Percentiles rank a stretch among this genome's conserved stretches.
Conservation (phyloP, 2,888 invertebrate species). For the Microchrysa polita region DNA sequence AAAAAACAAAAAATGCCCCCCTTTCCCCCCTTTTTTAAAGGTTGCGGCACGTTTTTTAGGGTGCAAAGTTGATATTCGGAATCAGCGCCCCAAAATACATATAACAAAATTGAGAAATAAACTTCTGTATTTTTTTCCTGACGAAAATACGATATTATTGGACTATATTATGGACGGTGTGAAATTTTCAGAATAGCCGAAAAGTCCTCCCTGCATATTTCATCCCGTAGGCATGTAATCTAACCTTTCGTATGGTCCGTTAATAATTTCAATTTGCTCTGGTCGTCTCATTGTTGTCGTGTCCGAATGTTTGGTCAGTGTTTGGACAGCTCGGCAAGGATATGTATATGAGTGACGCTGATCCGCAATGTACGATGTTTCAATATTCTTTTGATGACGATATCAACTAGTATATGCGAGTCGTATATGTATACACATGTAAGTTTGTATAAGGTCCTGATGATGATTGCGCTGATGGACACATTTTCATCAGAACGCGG, state of each 20-base stretch:
- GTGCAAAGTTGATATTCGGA: no score
- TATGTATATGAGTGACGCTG: not conserved
- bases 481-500: slow-evolving; percentile 16
- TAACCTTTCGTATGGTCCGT: slow-evolving; percentile 36
- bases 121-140: no score
- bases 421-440: no score
- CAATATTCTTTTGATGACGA: slow-evolving; percentile 19
- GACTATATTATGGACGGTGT: no score
- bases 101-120: no score
- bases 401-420: not conserved
- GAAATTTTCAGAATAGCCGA: slow-evolving; percentile 25
- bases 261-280: slow-evolving; percentile 32
- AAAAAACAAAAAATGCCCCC: no score
- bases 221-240: slow-evolving; percentile 31
- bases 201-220: slow-evolving; percentile 33
- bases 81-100: no score
- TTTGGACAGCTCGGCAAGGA: not conserved
- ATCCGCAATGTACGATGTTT: not conserved
- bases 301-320: not conserved
- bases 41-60: no score
- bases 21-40: no score
- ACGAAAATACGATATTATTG: no score
- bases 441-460: no score
- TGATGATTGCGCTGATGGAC: slow-evolving; percentile 3
- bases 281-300: slow-evolving; percentile 6